Base-by-base conservation (phyloP, 2,888 invertebrate species). In the Nezara viridula region DNA sequence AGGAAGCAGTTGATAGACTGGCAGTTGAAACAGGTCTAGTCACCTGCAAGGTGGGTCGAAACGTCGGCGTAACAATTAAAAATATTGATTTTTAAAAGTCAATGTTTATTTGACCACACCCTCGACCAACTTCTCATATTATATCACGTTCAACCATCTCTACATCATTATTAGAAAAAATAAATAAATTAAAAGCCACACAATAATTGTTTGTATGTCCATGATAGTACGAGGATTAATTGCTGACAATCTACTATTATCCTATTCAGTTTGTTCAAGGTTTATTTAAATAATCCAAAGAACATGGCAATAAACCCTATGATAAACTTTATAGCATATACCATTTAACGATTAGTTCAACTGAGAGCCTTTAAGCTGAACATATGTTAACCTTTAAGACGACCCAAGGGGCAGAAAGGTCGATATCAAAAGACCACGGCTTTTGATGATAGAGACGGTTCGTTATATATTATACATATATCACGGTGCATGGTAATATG, bases 371-470 rank as follows among this genome's bases (percentile, higher is more conserved):
- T 27, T 27, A 27, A 27, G 27, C 16, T 60, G 40, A 77, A 44
- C 77, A 77, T 37, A 77, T 77, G 77, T 40, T 77, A 37, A 77
- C 77, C 77, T 77, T 77, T 77, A 40, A 77, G 21, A 24, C n/a
- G 77, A 77, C 21, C 24, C 77, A n/a, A 24, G 21, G 6, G 77
- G 77, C 40, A 40, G 40, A 77, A 37, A 77, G 77, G 60, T 60
- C 60, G 55, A 27, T 21, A 77, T 77, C 77, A 77, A 40, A 21
- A 77, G 40, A 77, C 77, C 40, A 60, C 27, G 77, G 77, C 77
- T 44, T 37, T 77, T 37, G 40, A 77, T 40, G 77, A 77, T 37
- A 77, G 77, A 40, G 77, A 44, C 40, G 77, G 24, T 77, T 77
- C 77, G 77, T 77, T 77, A 77, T 24, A 77, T 44, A 77, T 77